Evolutionary conservation across 1,140 invertebrate genomes (phyloP).

Genomic region (Neoseiulus cucumeris): DNA sequence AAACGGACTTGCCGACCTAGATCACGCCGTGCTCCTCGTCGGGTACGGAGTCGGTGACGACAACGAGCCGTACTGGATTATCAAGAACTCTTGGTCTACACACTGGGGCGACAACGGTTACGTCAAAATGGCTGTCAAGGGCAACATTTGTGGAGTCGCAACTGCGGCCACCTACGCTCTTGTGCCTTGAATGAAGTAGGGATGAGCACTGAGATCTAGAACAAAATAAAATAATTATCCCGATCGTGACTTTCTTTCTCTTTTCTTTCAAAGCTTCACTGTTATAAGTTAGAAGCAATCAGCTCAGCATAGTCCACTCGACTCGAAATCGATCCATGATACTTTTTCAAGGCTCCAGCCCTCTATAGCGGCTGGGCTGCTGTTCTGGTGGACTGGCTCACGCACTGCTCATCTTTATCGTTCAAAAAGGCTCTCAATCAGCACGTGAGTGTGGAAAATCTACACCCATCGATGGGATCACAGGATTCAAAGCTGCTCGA

Average conservation of each 20-base stretch:
- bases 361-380: no score
- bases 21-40: conserved; percentile 10
- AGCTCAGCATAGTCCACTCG: no score
- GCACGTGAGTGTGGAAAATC: no score
- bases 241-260: background rate
- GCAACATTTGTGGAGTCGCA: conserved; percentile 30
- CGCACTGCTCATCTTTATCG: no score
- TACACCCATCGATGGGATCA: no score
- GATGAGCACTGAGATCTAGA: background rate
- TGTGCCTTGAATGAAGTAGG: conserved; percentile 13
- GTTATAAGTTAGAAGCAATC: no score
- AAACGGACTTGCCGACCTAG: conserved; percentile 24
- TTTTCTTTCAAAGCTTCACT: no score
- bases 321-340: no score
- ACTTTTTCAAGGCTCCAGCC: no score
- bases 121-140: conserved; percentile 27
- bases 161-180: conserved; percentile 26
- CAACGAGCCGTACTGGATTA: conserved; percentile 51
- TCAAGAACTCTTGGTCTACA: conserved; percentile 71
- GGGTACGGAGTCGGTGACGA: background rate
- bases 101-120: conserved; percentile 30
- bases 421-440: no score
- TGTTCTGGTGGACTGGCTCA: no score
- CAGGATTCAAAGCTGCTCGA: no score
- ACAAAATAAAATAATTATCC: background rate